These are phyloP conservation scores for Hirtodrosophila duncani DNA, from an alignment of 2,888 invertebrate species.

Conservation along the genomic window DNA sequence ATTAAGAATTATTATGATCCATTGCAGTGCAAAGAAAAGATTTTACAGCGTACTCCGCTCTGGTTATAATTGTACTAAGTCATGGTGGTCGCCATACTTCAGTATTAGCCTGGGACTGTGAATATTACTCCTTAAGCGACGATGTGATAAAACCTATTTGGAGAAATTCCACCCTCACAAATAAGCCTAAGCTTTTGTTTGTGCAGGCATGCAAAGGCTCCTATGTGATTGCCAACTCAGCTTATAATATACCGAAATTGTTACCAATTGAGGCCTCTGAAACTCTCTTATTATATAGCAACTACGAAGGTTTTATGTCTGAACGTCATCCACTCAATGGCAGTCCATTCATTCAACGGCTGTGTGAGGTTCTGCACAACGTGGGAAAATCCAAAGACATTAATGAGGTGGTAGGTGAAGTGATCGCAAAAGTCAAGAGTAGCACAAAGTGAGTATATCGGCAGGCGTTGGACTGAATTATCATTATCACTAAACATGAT, in stretches of 20 bases:
- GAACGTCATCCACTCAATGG: conserved; percentile 74
- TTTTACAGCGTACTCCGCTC: conserved; percentile 67
- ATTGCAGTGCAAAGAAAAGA: conserved; percentile 68
- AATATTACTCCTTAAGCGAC: conserved; percentile 72
- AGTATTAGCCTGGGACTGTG: conserved; percentile 74
- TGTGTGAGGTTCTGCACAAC: conserved; percentile 67
- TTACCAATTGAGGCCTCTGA: no score
- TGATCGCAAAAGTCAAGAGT: conserved; percentile 33
- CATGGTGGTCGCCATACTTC: conserved; percentile 74
- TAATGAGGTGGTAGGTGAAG: conserved; percentile 66
- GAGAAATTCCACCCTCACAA: conserved; percentile 65
- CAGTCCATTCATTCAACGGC: conserved; percentile 73
- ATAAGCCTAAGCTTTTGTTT: conserved; percentile 76
- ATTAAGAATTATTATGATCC: not conserved
- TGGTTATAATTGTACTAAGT: conserved; percentile 74
- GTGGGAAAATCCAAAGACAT: conserved; percentile 64
- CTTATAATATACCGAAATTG: no score
- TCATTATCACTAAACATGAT: no score
- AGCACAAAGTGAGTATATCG: conserved; percentile 56
- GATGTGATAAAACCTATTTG: conserved; percentile 74
- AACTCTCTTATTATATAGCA: conserved; percentile 77
- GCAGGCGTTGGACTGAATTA: not conserved
- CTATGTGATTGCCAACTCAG: conserved; percentile 57
- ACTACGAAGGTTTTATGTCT: conserved; percentile 77
- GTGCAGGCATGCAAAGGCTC: conserved; percentile 77